A percentile compares a stretch with the other conserved stretches of the same genome.
Conservation (phyloP, 2,888 invertebrate species). For the Isoperla grammatica region DNA sequence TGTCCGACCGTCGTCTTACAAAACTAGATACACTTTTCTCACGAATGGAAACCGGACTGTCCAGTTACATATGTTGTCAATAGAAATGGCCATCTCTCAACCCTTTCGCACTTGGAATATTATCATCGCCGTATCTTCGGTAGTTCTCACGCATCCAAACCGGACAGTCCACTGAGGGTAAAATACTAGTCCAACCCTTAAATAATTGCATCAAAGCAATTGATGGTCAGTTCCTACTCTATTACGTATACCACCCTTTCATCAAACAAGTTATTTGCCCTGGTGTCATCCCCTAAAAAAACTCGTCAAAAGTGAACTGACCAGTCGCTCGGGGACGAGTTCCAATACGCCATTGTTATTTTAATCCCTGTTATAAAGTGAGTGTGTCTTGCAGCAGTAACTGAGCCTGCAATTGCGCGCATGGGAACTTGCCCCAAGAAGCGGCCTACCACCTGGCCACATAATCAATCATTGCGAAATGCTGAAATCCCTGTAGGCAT, state of each 20-base stretch:
- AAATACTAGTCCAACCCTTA: slow-evolving; percentile 16
- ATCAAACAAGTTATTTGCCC: slow-evolving; percentile 6
- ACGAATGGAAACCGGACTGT: neutral
- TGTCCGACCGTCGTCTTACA: no score
- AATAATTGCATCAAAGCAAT: slow-evolving; percentile 11
- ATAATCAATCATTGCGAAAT: no score
- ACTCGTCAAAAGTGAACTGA: slow-evolving; percentile 5
- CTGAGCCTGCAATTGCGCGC: slow-evolving; percentile 4
- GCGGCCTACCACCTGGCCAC: neutral
- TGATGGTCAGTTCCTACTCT: slow-evolving; percentile 17
- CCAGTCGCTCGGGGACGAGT: slow-evolving; percentile 11
- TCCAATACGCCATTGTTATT: slow-evolving; percentile 9
- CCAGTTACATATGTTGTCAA: slow-evolving; percentile 1
- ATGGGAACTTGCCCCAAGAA: slow-evolving; percentile 9
- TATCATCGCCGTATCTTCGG: neutral
- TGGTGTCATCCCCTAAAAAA: slow-evolving; percentile 8
- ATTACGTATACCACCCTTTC: neutral
- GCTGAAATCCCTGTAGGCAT: no score
- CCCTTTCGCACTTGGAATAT: slow-evolving; percentile 2
- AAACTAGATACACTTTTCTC: neutral
- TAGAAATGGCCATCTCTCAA: slow-evolving; percentile 7
- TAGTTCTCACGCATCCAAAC: slow-evolving; percentile 12
- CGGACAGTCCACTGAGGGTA: slow-evolving; percentile 13
- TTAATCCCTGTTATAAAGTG: slow-evolving; percentile 4
- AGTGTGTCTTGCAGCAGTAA: slow-evolving; percentile 4